phyloP scores from a whole-genome alignment of 2,797 vertebrate species.

The Vireo griseus region DNA sequence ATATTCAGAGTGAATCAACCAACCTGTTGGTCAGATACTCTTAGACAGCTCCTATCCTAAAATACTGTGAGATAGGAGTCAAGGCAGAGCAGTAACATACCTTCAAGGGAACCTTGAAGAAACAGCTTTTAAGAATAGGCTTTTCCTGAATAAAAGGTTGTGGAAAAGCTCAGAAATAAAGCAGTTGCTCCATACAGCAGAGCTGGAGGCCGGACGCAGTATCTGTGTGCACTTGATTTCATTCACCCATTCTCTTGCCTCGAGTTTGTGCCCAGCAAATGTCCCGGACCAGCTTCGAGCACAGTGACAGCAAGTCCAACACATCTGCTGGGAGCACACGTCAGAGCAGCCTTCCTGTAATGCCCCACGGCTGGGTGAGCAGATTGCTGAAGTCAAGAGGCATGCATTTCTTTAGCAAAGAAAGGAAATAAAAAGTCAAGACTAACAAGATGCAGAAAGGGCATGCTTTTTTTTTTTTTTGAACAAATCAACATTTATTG shows the following conservation, averaged over 20 bases:
- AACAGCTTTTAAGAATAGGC: not conserved
- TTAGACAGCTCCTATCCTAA: not conserved
- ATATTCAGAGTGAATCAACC: not conserved
- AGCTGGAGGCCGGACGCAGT: not conserved
- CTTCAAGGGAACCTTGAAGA: not conserved
- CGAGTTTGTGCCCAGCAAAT: not conserved
- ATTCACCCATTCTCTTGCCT: not conserved
- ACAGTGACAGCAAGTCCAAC: not conserved
- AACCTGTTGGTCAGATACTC: not conserved
- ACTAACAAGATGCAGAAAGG: slow-evolving; percentile 51
- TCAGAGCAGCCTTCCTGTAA: not conserved
- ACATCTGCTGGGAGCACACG: accelerated
- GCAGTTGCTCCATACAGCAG: not conserved
- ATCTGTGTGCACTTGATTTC: accelerated
- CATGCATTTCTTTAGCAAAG: not conserved
- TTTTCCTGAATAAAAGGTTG: not conserved
- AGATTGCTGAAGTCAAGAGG: not conserved
- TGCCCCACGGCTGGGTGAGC: not conserved
- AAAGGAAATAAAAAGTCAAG: slow-evolving; percentile 48
- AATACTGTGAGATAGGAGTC: not conserved
- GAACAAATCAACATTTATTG: slow-evolving; percentile 62
- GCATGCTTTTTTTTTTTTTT: slow-evolving; percentile 21
- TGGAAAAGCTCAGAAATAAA: not conserved
- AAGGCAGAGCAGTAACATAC: not conserved
- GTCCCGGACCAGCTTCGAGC: not conserved